A percentile compares a stretch with the other conserved stretches of the same genome.
These are phyloP conservation scores for Nanger granti DNA, from an alignment of 2,113 vertebrate genomes.

Conservation along the genomic window DNA sequence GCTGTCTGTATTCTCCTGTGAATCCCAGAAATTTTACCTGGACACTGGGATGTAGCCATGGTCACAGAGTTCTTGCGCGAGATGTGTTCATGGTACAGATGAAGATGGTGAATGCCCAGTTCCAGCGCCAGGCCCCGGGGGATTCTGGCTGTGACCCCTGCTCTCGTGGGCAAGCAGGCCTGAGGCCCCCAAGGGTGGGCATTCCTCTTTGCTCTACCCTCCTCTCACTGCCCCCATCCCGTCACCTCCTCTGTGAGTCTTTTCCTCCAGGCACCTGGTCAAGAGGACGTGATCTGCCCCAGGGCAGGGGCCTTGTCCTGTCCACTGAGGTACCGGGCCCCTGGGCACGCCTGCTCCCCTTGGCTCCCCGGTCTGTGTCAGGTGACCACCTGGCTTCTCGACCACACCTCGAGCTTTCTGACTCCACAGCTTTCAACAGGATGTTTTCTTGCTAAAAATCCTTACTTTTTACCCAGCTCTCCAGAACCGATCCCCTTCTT, in stretches of 20 bases:
- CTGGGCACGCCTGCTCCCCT: neutral
- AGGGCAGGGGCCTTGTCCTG: no score
- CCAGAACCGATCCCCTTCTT: no score
- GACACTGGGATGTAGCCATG: neutral
- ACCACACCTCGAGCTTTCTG: neutral
- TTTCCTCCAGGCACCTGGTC: neutral
- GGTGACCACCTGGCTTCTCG: fast-evolving
- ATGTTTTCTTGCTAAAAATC: neutral
- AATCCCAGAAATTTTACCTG: neutral
- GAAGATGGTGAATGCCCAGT: no score
- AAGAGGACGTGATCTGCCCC: fast-evolving
- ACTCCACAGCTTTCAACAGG: neutral
- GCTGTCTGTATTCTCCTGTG: neutral
- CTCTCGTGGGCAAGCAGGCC: neutral
- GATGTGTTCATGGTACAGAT: neutral
- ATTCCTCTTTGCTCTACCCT: neutral
- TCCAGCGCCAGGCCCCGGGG: fast-evolving
- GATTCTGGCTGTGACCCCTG: neutral
- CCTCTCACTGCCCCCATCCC: neutral
- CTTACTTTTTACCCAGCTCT: neutral
- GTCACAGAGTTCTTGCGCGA: neutral
- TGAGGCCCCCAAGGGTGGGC: fast-evolving
- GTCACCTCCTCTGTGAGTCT: fast-evolving
- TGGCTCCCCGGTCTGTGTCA: fast-evolving
- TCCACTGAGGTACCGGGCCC: fast-evolving